Percentiles rank a stretch among this genome's conserved stretches.
phyloP scores from a whole-genome alignment of 2,888 invertebrate genomes.

The Drosophila mulleri region DNA sequence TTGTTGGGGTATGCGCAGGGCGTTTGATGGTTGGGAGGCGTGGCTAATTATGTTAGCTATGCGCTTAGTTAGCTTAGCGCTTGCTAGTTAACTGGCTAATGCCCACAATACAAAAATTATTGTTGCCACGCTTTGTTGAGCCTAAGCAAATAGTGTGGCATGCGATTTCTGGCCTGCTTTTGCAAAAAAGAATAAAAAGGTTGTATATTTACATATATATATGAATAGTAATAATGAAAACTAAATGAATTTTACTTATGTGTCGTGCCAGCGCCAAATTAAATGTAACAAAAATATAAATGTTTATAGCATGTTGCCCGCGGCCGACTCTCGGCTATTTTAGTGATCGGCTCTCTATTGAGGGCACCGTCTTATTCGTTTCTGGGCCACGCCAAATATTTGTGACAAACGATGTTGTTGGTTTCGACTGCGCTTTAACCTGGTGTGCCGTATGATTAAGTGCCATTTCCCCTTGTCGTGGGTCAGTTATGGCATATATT shows the following conservation, averaged over 20 bases:
- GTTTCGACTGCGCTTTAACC: conserved; percentile 49
- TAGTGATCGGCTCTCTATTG: conserved; percentile 47
- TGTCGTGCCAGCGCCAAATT: conserved; percentile 75
- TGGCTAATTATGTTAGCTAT: conserved; percentile 30
- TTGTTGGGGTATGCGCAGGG: conserved; percentile 14
- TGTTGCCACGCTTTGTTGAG: conserved; percentile 42
- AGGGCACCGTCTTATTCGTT: conserved; percentile 46
- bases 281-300: conserved; percentile 65
- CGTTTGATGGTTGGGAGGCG: neutral
- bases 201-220: conserved; percentile 18
- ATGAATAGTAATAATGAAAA: conserved; percentile 65
- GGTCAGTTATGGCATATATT: conserved; percentile 43
- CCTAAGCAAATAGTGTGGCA: conserved; percentile 66
- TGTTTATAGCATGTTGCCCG: conserved; percentile 68
- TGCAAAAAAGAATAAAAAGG: conserved; percentile 7
- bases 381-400: conserved; percentile 67
- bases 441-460: conserved; percentile 61
- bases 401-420: conserved; percentile 67
- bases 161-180: conserved; percentile 71
- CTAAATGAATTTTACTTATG: conserved; percentile 79
- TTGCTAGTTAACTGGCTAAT: conserved; percentile 29
- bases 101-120: conserved; percentile 30
- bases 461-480: conserved; percentile 37
- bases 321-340: conserved; percentile 46
- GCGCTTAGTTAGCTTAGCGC: conserved; percentile 29